Percentiles rank a stretch among this genome's conserved stretches.
These are phyloP conservation scores for Pipistrellus kuhlii DNA, from an alignment of 2,797 vertebrate genomes.

Conservation along the genomic window DNA sequence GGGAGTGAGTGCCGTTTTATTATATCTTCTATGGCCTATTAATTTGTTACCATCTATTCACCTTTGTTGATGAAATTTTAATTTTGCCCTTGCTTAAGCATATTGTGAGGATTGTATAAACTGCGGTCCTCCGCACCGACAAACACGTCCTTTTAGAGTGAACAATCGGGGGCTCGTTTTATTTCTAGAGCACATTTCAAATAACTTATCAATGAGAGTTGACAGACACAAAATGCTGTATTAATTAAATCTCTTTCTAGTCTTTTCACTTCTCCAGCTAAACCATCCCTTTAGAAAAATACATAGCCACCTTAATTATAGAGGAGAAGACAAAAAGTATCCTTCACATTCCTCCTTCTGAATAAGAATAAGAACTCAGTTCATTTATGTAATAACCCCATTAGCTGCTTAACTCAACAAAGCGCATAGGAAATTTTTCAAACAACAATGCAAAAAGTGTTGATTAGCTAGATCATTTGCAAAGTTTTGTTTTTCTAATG, in stretches of 20 bases:
- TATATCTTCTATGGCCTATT: slow-evolving; percentile 90
- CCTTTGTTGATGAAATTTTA: slow-evolving; percentile 97
- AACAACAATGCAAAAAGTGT: slow-evolving; percentile 86
- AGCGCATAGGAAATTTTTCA: slow-evolving; percentile 92
- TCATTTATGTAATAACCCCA: slow-evolving; percentile 94
- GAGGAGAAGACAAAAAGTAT: slow-evolving; percentile 95
- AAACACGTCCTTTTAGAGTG: slow-evolving; percentile 90
- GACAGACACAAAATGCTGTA: slow-evolving; percentile 96
- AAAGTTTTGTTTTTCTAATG: slow-evolving; percentile 87
- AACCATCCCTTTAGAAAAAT: slow-evolving; percentile 94
- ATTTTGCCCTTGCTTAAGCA: slow-evolving; percentile 95
- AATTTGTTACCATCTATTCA: slow-evolving; percentile 94
- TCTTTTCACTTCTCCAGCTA: slow-evolving; percentile 93
- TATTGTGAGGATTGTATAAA: slow-evolving; percentile 94
- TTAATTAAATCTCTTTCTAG: slow-evolving; percentile 98
- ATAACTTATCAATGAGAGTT: slow-evolving; percentile 93
- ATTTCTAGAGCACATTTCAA: slow-evolving; percentile 90
- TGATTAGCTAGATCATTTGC: slow-evolving; percentile 90
- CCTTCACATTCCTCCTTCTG: slow-evolving; percentile 98
- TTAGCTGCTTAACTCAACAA: slow-evolving; percentile 98
- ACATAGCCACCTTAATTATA: slow-evolving; percentile 95
- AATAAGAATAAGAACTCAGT: slow-evolving; percentile 94
- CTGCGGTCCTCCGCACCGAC: slow-evolving; percentile 88
- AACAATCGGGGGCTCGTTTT: slow-evolving; percentile 90
- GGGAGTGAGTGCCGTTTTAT: slow-evolving; percentile 87